Base-by-base conservation (phyloP, 2,113 vertebrate species). In the Bubo scandiacus region DNA sequence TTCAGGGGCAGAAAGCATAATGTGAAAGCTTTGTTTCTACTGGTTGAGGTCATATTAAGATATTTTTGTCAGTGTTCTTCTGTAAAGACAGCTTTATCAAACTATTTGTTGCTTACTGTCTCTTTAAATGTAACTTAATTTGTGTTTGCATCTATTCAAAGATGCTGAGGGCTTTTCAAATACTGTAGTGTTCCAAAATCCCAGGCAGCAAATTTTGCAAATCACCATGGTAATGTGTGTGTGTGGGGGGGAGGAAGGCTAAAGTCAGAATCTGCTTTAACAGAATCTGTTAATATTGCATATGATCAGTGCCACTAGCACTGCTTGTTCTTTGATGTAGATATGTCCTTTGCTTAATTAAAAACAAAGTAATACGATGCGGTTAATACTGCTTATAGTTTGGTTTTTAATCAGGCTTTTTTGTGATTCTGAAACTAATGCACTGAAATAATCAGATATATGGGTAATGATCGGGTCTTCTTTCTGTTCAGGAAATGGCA, bases 171-270 rank as follows among this genome's bases (percentile, higher is more conserved):
- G 30, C 72, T 75, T 83, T 94, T 92, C 21, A 93, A 95, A 88
- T 93, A 57, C 62, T 65, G 59, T 52, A 20, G 52, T 91, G 54
- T 80, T 93, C 42, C 34, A 52, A 90, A 92, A 86, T 83, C 51
- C 38, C 75, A 80, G 81, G 84, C 90, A 95, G 86, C n/a, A 81
- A 42, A 90, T 96, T 94, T 90, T 96, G 75, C 82, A 86, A 8
- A 85, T 97, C 86, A 91, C 88, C 90, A 95, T 97, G 92, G 96
- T 78, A 90, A 96, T 95, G 17, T 94, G 34, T n/a, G 14, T 81
- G 40, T 45, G 15, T 71, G 74, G 70, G 66, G 70, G 66, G 89
- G 93, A 94, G 61, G 87, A 91, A 78, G 70, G 49, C 82, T 96
- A 15, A 88, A 87, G 81, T 51, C 79, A 90, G 86, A 94, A 81